Percentiles rank a stretch among this genome's conserved stretches.
Evolutionary conservation across 1,140 invertebrate species (phyloP).

Genomic region (Arion vulgaris): DNA sequence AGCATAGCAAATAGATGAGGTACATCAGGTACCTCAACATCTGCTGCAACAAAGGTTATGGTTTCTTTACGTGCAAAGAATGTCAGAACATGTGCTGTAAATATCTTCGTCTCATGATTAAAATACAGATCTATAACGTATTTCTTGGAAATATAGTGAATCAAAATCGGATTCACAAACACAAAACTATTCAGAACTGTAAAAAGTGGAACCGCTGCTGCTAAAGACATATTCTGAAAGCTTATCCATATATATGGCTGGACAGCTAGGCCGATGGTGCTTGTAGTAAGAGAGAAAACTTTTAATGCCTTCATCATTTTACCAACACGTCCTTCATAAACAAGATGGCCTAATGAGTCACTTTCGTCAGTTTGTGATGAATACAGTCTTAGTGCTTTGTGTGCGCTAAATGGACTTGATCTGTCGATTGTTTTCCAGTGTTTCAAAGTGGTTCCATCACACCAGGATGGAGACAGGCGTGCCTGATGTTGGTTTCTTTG

Average conservation of each 20-base stretch:
- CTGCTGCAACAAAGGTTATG: slow-evolving; percentile 72
- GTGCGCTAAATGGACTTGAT: neutral
- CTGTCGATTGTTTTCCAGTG: neutral
- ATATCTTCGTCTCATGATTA: slow-evolving; percentile 71
- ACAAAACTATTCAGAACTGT: slow-evolving; percentile 84
- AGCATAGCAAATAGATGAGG: slow-evolving; percentile 88
- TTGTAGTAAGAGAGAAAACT: slow-evolving; percentile 85
- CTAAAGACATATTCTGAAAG: slow-evolving; percentile 56
- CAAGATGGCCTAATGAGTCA: slow-evolving; percentile 54
- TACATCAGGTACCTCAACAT: slow-evolving; percentile 84
- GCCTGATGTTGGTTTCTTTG: neutral
- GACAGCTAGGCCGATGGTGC: slow-evolving; percentile 78
- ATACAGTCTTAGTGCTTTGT: neutral
- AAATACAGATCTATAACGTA: slow-evolving; percentile 87
- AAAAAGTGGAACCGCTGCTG: slow-evolving; percentile 77
- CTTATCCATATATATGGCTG: slow-evolving; percentile 82
- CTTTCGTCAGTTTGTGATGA: neutral
- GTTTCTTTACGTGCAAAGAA: slow-evolving; percentile 56
- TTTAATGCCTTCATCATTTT: slow-evolving; percentile 83
- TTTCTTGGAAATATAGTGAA: slow-evolving; percentile 87
- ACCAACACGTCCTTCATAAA: slow-evolving; percentile 80
- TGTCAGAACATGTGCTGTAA: slow-evolving; percentile 55
- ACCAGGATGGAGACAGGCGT: neutral
- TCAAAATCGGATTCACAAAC: slow-evolving; percentile 84
- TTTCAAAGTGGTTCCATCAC: neutral